Percentiles rank a stretch among this genome's conserved stretches.
These are phyloP conservation scores for Dendrolimus pini DNA, from an alignment of 2,888 invertebrate species.

Conservation along the genomic window DNA sequence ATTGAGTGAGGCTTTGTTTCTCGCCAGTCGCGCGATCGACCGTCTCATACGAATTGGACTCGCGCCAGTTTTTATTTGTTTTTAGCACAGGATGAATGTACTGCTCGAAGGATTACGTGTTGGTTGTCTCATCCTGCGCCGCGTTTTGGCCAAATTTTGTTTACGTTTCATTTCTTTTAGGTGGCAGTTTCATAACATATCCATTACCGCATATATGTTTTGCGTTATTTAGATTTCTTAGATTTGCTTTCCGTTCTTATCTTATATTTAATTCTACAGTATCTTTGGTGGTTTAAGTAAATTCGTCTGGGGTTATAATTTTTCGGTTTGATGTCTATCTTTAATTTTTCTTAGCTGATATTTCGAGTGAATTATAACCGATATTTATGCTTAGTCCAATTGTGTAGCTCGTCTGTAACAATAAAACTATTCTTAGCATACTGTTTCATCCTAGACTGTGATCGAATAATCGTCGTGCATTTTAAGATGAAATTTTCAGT, in stretches of 20 bases:
- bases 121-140: neutral
- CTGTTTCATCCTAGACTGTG: conserved; percentile 4
- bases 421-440: conserved; percentile 1
- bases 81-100: neutral
- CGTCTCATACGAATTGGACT: neutral
- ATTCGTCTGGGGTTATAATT: too few relatives aligned
- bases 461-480: neutral
- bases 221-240: too few relatives aligned
- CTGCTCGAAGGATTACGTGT: neutral
- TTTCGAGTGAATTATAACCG: too few relatives aligned
- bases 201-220: too few relatives aligned
- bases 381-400: too few relatives aligned
- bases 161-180: neutral
- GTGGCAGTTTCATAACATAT: too few relatives aligned
- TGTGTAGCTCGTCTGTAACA: neutral
- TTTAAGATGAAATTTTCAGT: neutral
- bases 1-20: neutral
- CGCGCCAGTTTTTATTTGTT: neutral
- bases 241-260: too few relatives aligned
- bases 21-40: neutral
- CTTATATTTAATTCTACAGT: too few relatives aligned
- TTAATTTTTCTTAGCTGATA: too few relatives aligned
- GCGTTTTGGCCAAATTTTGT: neutral
- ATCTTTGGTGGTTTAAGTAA: too few relatives aligned
- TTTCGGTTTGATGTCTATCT: too few relatives aligned